Evolutionary conservation across 2,888 invertebrate genomes (phyloP).

Genomic region (Phania funesta): DNA sequence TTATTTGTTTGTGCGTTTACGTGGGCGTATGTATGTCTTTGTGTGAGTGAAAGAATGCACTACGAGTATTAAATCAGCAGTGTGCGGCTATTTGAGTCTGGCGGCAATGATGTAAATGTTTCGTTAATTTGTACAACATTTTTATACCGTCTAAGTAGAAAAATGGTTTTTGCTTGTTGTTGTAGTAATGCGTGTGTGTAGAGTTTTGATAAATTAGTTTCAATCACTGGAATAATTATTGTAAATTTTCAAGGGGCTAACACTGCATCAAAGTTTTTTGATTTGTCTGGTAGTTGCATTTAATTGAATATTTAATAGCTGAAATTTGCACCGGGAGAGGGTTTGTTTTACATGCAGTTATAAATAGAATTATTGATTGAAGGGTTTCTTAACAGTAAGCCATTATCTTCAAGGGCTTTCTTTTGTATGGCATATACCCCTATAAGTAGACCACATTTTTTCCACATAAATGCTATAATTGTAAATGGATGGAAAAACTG

Average conservation of each 20-base stretch:
- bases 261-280: not conserved
- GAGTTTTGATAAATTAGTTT: not conserved
- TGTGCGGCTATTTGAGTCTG: not conserved
- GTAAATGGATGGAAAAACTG: no score
- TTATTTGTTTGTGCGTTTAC: not conserved
- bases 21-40: not conserved
- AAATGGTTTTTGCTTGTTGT: constrained; percentile 8
- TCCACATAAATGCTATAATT: no score
- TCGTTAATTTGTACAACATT: constrained; percentile 14
- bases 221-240: not conserved
- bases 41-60: not conserved
- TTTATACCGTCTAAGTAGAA: not conserved
- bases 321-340: not conserved
- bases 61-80: not conserved
- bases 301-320: not conserved
- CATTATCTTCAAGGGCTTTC: no score
- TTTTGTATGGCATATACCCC: no score
- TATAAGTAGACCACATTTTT: no score
- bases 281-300: not conserved
- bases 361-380: not conserved
- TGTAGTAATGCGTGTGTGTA: not conserved
- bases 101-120: not conserved
- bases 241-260: not conserved
- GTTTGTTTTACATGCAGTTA: not conserved
- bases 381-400: no score